phyloP scores from a whole-genome alignment of 2,113 vertebrate genomes.

The Chascanopsetta lugubris region DNA sequence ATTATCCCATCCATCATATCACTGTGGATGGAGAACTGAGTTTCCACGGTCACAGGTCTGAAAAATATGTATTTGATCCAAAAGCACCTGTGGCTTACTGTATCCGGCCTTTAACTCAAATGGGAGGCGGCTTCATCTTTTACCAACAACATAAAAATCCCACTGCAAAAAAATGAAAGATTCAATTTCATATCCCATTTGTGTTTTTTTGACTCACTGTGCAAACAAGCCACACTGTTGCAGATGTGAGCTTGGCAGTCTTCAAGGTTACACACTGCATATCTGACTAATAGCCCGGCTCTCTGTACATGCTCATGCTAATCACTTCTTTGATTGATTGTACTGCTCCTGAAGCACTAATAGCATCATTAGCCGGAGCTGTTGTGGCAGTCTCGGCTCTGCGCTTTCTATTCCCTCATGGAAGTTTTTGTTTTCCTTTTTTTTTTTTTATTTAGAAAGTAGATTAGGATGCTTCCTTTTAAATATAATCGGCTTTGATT shows the following conservation, averaged over 20 bases:
- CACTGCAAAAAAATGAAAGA: not conserved
- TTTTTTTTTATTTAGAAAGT: constrained; percentile 44
- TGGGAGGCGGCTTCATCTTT: not conserved
- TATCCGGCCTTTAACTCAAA: not conserved
- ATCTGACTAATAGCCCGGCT: constrained; percentile 70
- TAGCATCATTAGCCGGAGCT: constrained; percentile 74
- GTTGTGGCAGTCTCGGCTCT: constrained; percentile 62
- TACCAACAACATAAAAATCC: not conserved
- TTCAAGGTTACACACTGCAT: constrained; percentile 65
- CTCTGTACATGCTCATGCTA: constrained; percentile 70
- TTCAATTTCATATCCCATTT: too few species aligned
- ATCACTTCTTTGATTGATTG: constrained; percentile 78
- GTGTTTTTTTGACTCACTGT: not conserved
- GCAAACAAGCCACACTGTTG: not conserved
- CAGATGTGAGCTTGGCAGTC: constrained; percentile 29
- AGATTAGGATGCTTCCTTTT: constrained; percentile 45
- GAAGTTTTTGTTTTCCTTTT: constrained; percentile 41
- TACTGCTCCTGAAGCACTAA: constrained; percentile 65
- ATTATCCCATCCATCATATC: not conserved
- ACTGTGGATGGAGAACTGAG: not conserved
- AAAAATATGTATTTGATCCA: not conserved
- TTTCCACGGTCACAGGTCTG: not conserved
- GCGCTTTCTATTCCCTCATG: constrained; percentile 46
- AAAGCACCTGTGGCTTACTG: not conserved
- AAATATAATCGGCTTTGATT: constrained; percentile 45